Base-by-base conservation (phyloP, 2,888 invertebrate species). In the Cactoblastis cactorum region DNA sequence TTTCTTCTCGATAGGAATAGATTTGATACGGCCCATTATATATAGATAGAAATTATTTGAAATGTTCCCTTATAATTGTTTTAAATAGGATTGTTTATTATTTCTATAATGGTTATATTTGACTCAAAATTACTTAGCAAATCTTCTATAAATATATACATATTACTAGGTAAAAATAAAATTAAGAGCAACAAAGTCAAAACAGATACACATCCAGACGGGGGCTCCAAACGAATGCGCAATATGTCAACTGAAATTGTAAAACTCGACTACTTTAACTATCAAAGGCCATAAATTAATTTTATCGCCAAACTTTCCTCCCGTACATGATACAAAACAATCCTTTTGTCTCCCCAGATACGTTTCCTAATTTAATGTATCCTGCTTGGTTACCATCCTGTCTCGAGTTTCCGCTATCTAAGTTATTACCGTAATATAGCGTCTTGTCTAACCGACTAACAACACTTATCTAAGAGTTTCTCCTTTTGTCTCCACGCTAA, bases 401-500 rank as follows among this genome's bases (percentile, higher is more conserved):
- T 67, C 74, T 56, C 66, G 67, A 65, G 72, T 74, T 72, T 77
- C 71, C 70, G 60, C 62, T 59, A 71, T 67, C 62, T 66, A 63
- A 79, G 71, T 83, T 84, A 86, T 88, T 78, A 78, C 82, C 75
- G 72, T 78, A 77, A 79, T 80, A 76, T 77, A 78, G 64, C 72
- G 68, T 66, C 73, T 69, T 70, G 77, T 75, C 69, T 66, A 43
- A 64, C 65, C 62, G 65, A 54, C 58, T 61, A 71, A 78, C 74
- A 78, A 77, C 79, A 80, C 80, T 83, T 86, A 85, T 86, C 85
- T 86, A 83, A 83, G 80, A 83, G 71, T 76, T 80, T 69, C 76
- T 84, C 79, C 82, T 85, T 82, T 82, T 77, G 80, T 83, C 69
- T 80, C 67, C 74, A 28, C 80, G 83, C 84, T 89, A 88, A 89